Conservation (phyloP, 2,888 invertebrate species). For the Pantelozetes paolii region DNA sequence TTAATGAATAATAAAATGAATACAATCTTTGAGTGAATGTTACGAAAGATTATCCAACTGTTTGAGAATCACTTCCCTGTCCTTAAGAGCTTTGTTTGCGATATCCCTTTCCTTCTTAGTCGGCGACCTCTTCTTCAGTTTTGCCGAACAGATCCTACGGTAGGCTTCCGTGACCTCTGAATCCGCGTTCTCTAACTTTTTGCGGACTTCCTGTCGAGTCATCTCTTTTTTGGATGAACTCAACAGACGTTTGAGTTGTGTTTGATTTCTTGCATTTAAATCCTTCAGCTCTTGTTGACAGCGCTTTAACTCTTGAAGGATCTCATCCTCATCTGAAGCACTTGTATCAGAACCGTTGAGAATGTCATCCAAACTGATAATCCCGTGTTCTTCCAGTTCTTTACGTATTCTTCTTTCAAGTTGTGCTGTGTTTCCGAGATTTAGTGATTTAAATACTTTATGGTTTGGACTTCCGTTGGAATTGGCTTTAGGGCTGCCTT, state of each 20-base stretch:
- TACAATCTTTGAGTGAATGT: not conserved
- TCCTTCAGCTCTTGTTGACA: conserved; percentile 68
- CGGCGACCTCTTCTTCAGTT: conserved; percentile 73
- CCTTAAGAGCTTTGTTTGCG: conserved; percentile 68
- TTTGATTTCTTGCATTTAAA: conserved; percentile 64
- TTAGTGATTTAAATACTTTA: conserved; percentile 49
- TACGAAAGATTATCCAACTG: conserved; percentile 49
- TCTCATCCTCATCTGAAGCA: conserved; percentile 63
- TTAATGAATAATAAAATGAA: not conserved
- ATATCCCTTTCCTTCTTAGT: conserved; percentile 75
- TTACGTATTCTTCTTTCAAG: conserved; percentile 77
- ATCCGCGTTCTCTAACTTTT: conserved; percentile 69
- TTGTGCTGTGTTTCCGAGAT: conserved; percentile 50
- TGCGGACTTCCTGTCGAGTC: conserved; percentile 69
- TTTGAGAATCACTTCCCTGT: conserved; percentile 55
- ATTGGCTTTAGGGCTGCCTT: too few relatives aligned
- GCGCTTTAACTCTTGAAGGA: conserved; percentile 76
- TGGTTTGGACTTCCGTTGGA: conserved; percentile 41
- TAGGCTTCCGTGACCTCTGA: conserved; percentile 69
- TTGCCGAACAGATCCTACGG: conserved; percentile 70
- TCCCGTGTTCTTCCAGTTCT: conserved; percentile 75
- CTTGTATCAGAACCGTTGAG: conserved; percentile 58
- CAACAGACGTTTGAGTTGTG: conserved; percentile 65
- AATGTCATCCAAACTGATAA: conserved; percentile 52
- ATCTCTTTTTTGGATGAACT: conserved; percentile 72